Percentiles rank a stretch among this genome's conserved stretches.
Conservation (phyloP, 1,140 invertebrate species). For the Drosophila miranda region DNA sequence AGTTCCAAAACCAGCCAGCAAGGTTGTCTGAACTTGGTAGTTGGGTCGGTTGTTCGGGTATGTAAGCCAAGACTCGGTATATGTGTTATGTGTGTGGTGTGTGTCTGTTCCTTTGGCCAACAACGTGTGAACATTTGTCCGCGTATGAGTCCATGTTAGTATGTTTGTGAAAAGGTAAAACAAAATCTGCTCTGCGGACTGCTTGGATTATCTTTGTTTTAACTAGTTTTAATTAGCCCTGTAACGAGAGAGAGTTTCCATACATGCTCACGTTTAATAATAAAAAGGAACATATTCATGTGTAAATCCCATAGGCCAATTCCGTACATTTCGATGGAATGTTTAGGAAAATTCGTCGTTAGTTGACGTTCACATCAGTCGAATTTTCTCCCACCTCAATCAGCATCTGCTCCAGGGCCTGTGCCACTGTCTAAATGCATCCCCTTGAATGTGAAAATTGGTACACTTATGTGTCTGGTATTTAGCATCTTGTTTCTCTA, state of each 20-base stretch:
- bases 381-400: too few relatives aligned
- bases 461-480: too few relatives aligned
- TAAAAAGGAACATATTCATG: too few relatives aligned
- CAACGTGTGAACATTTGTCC: conserved; percentile 52
- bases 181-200: conserved; percentile 15
- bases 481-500: too few relatives aligned
- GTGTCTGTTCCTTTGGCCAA: conserved; percentile 32
- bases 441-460: too few relatives aligned
- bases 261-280: too few relatives aligned
- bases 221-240: conserved; percentile 17
- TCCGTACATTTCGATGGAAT: too few relatives aligned
- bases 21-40: conserved; percentile 72
- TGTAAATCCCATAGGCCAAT: too few relatives aligned
- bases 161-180: conserved; percentile 10
- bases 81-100: conserved; percentile 8
- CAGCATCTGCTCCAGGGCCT: too few relatives aligned
- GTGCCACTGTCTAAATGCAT: too few relatives aligned
- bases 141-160: neutral
- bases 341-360: too few relatives aligned
- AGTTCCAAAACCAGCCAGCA: conserved; percentile 52
- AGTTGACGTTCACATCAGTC: too few relatives aligned
- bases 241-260: neutral
- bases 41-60: conserved; percentile 24
- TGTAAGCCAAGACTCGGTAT: conserved; percentile 36
- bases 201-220: conserved; percentile 13